phyloP scores from a whole-genome alignment of 2,797 vertebrate genomes.

The Microtus agrestis region DNA sequence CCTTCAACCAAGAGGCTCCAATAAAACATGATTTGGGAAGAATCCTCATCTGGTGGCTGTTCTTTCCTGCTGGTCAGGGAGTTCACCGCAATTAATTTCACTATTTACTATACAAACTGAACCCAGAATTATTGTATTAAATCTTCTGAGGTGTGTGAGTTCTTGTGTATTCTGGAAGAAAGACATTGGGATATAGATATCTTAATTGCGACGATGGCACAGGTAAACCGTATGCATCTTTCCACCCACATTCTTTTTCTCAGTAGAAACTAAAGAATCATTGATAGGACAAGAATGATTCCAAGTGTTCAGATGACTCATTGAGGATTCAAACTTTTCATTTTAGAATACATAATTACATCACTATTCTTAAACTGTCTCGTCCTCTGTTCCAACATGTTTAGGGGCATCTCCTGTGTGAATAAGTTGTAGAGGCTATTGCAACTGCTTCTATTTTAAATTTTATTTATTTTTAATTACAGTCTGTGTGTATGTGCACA shows the following conservation, averaged over 20 bases:
- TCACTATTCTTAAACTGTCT: constrained; percentile 51
- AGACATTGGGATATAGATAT: not conserved
- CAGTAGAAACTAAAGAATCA: constrained; percentile 40
- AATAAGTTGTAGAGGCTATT: not conserved
- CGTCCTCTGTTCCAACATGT: constrained; percentile 38
- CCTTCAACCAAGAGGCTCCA: too few species aligned
- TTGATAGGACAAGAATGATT: not conserved
- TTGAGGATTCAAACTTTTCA: constrained; percentile 41
- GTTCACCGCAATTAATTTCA: too few species aligned
- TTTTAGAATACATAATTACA: constrained; percentile 49
- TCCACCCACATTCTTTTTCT: not conserved
- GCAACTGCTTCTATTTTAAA: not conserved
- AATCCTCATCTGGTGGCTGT: too few species aligned
- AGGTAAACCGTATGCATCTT: not conserved
- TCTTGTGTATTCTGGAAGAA: not conserved
- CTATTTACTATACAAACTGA: not conserved
- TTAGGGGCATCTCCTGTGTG: constrained; percentile 2
- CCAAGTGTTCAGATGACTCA: constrained; percentile 54
- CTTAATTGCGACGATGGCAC: not conserved
- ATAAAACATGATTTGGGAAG: too few species aligned
- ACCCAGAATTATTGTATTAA: not conserved
- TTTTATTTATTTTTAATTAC: not conserved
- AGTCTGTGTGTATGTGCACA: not conserved
- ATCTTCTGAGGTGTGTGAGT: not conserved
- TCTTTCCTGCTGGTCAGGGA: too few species aligned